Base-by-base conservation (phyloP, 2,113 vertebrate species). In the Delphinapterus leucas region DNA sequence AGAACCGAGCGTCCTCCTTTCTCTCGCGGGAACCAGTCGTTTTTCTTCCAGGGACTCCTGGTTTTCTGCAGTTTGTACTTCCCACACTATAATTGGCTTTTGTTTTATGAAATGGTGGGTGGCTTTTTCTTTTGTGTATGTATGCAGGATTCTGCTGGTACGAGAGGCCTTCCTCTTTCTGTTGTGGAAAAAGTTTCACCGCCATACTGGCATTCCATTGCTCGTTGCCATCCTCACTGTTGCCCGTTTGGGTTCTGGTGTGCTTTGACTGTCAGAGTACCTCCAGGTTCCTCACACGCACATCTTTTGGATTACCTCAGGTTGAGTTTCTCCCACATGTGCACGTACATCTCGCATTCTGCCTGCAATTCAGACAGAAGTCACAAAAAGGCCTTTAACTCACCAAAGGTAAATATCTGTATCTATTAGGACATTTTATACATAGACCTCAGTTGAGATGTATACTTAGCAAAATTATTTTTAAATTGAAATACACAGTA, bases 151-250 rank as follows among this genome's bases (percentile, higher is more conserved):
- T 98, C 98, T 98, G 98, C 98, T 98, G 97, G 98, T 98, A 98
- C 97, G 97, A 98, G 98, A 99, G 98, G 98, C 97, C 93, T 98
- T 98, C 97, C 98, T 98, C 95, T 98, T 97, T 97, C 93, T 93
- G 95, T 97, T 97, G 80, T 96, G 85, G 83, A 97, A 94, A 97
- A 95, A 6, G 63, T 86, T 98, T 95, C 93, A 96, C 98, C 98
- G 98, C 98, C 98, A 99, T 98, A 98, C 98, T 99, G 99, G 98
- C 98, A 98, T 98, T 98, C 95, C 96, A 96, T 97, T 98, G 97
- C 96, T 79, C 98, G 67, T 98, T 97, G 81, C 96, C 97, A 94
- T 96, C 94, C 11, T 97, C 96, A 4, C 44, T 97, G 95, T 96
- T 92, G 90, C 33, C 95, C 61, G 17, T 87, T 33, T 0, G 94